Conservation (phyloP, 2,888 invertebrate species). For the Synergus laeviventris region DNA sequence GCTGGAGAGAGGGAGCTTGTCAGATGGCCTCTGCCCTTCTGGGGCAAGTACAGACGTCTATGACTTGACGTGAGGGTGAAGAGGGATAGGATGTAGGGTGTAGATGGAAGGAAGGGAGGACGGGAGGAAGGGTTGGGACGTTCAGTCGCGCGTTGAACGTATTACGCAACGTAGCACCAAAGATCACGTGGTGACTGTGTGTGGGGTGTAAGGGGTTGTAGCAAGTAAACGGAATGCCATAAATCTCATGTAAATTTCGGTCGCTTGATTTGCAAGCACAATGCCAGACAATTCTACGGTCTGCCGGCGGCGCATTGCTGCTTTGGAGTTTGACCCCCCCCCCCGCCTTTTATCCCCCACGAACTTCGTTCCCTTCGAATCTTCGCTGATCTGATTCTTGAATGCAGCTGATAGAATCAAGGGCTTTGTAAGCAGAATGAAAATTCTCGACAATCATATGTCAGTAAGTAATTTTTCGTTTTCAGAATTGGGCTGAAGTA, state of each 20-base stretch:
- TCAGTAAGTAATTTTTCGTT: no score
- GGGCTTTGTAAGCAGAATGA: conserved; percentile 30
- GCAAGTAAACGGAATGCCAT: conserved; percentile 70
- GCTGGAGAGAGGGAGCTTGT: conserved; percentile 11
- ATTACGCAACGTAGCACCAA: conserved; percentile 50
- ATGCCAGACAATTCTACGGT: conserved; percentile 72
- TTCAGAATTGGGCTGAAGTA: no score
- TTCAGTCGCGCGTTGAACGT: conserved; percentile 17
- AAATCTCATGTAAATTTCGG: conserved; percentile 75
- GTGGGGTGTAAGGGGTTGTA: conserved; percentile 44
- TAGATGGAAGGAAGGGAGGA: background rate
- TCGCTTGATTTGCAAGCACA: conserved; percentile 75
- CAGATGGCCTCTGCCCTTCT: background rate
- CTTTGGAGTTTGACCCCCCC: conserved; percentile 57
- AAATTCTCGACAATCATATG: background rate
- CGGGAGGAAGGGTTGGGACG: background rate
- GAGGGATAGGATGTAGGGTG: background rate
- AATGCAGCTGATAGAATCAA: conserved; percentile 12
- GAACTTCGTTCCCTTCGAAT: conserved; percentile 14
- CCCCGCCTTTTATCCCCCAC: conserved; percentile 37
- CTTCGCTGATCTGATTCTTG: conserved; percentile 30
- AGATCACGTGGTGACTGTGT: conserved; percentile 43
- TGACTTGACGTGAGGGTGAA: conserved; percentile 6
- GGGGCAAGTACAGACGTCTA: conserved; percentile 14
- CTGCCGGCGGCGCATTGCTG: conserved; percentile 61